Evolutionary conservation across 2,888 invertebrate species (phyloP), one percentile per base, ranked within the genome.

Genomic region (Metopia argyrocephala): DNA sequence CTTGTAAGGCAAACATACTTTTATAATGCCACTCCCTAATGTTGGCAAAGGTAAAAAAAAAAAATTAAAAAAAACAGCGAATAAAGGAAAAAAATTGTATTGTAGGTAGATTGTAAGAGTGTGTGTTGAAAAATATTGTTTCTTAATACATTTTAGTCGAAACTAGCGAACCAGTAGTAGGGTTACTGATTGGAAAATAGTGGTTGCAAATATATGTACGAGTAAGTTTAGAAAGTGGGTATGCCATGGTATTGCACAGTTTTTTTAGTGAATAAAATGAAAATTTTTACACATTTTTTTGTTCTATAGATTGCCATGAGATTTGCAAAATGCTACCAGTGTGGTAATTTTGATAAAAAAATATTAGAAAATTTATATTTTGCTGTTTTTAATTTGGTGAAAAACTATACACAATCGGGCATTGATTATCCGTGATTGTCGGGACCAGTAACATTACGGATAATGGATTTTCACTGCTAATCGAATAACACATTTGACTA

Each of bases 51-150:
- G 57, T 59, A 9, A 25, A 23, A 68, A 68, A 31, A 64, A 48
- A 64, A 64, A 57, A 5, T 25, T 56, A 56, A 65, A 15, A 79
- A 84, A 83, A 85, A 84, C 83, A 70, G 79, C n/a, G 23, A n/a
- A 5, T 31, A 64, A 23, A 54, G 27, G n/a, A 38, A 9, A 12
- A 38, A 9, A 38, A 12, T 38, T 38, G 38, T 38, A 38, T n/a
- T n/a, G n/a, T n/a, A n/a, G n/a, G n/a, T n/a, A n/a, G n/a, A 38
- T 15, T 38, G 4, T 15, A 15, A 38, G 38, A 12, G 38, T 15
- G 38, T 15, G 12, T 31, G 31, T 31, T 31, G 31, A 15, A 38
- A 38, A 38, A 38, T 38, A 38, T 38, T 15, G 4, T 38, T 38
- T 38, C 15, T 38, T 38, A 12, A 38, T 38, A 15, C 38, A 12